These are phyloP conservation scores for Laticauda laticaudata DNA, from an alignment of 2,113 vertebrate genomes.

Conservation along the genomic window DNA sequence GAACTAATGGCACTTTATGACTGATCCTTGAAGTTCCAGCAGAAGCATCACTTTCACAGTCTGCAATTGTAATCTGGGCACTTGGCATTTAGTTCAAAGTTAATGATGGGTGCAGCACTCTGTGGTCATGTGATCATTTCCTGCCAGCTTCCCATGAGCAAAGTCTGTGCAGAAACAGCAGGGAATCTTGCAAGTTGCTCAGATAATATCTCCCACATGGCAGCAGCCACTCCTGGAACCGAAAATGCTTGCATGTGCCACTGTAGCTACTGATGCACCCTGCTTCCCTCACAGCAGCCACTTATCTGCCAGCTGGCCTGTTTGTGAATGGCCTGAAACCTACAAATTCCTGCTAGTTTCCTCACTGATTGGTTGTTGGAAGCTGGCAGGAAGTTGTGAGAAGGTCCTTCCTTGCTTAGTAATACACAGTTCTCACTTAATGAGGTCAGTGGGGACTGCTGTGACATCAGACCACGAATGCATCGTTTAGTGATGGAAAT, in stretches of 20 bases:
- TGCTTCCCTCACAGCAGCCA: background rate
- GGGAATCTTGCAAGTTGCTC: background rate
- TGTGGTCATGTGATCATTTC: background rate
- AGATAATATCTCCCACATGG: background rate
- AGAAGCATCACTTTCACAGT: background rate
- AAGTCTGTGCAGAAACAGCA: background rate
- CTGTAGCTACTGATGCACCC: background rate
- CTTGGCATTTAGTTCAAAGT: background rate
- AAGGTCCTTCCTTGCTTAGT: background rate
- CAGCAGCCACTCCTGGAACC: background rate
- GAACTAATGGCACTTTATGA: background rate
- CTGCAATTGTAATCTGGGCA: background rate
- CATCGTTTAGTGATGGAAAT: background rate
- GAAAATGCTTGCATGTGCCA: background rate
- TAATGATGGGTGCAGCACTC: background rate
- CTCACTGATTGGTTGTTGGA: background rate
- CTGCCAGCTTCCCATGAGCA: background rate
- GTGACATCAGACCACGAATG: background rate
- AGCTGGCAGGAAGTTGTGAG: background rate
- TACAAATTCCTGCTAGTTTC: background rate
- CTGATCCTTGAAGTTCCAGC: background rate
- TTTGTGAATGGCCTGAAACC: background rate
- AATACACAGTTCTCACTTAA: background rate
- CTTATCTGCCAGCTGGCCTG: background rate
- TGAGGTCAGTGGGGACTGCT: background rate